phyloP scores from a whole-genome alignment of 1,140 invertebrate species.

The Pentalonia nigronervosa region DNA sequence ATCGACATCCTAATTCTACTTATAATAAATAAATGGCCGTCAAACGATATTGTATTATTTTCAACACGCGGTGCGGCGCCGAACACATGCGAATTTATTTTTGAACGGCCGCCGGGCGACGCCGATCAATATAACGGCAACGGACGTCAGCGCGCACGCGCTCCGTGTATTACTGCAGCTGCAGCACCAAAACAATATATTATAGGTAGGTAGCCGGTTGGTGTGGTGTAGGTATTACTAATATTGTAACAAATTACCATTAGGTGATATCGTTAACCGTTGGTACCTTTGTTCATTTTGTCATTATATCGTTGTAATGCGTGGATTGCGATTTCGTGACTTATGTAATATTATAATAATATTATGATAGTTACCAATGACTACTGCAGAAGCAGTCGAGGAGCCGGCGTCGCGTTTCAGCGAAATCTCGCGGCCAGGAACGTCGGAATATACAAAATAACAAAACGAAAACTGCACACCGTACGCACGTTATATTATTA shows the following conservation, averaged over 20 bases:
- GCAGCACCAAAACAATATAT: neutral
- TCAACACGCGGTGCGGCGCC: neutral
- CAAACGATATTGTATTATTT: neutral
- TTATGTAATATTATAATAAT: neutral
- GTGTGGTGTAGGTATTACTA: neutral
- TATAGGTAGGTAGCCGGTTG: neutral
- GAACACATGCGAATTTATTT: slow-evolving; percentile 15
- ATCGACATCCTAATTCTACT: too few species aligned
- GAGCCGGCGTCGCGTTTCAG: neutral
- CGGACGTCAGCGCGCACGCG: neutral
- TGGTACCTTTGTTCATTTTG: too few species aligned
- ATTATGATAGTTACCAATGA: neutral
- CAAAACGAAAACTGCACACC: neutral
- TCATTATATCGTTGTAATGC: neutral
- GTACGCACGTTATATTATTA: neutral
- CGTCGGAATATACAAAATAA: neutral
- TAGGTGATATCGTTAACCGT: too few species aligned
- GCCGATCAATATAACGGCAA: slow-evolving; percentile 9
- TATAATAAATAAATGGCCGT: too few species aligned
- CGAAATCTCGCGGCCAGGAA: neutral
- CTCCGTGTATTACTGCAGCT: neutral
- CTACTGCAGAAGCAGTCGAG: neutral
- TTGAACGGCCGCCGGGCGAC: neutral
- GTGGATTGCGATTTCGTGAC: neutral
- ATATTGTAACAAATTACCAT: too few species aligned